A percentile compares a stretch with the other conserved stretches of the same genome.
phyloP scores from a whole-genome alignment of 2,113 vertebrate genomes.

The Rhagologus leucostigma region DNA sequence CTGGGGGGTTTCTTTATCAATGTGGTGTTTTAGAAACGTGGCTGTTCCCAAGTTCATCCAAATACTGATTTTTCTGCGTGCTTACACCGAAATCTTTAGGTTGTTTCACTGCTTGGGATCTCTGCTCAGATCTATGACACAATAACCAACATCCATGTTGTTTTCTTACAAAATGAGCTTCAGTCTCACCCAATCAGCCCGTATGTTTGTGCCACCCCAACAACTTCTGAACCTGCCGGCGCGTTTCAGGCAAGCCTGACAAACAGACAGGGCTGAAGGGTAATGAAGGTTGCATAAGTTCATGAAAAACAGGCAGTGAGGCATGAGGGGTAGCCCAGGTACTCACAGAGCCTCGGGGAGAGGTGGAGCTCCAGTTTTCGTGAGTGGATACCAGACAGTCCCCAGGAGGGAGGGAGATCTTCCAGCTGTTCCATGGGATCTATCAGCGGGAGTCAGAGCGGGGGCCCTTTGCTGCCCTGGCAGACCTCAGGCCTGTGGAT shows the following conservation, averaged over 20 bases:
- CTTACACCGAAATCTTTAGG: not conserved
- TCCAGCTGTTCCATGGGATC: not conserved
- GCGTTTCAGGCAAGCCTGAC: not conserved
- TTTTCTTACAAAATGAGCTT: not conserved
- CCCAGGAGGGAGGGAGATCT: not conserved
- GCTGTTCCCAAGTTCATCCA: not conserved
- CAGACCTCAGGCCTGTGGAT: not conserved
- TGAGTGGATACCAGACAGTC: not conserved
- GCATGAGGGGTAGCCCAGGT: not conserved
- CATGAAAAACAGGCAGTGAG: not conserved
- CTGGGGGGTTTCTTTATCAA: not conserved
- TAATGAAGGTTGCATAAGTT: not conserved
- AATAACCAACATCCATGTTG: rapidly evolving
- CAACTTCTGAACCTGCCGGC: not conserved
- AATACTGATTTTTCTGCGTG: not conserved
- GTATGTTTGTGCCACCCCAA: rapidly evolving
- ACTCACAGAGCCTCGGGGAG: not conserved
- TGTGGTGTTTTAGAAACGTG: not conserved
- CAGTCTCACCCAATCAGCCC: not conserved
- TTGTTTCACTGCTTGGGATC: not conserved
- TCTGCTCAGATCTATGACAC: rapidly evolving
- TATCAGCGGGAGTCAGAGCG: rapidly evolving
- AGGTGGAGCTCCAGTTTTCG: not conserved
- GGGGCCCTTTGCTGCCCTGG: not conserved
- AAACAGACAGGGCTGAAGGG: not conserved